These are phyloP conservation scores for Psophia crepitans DNA, from an alignment of 2,113 vertebrate species.

Conservation along the genomic window DNA sequence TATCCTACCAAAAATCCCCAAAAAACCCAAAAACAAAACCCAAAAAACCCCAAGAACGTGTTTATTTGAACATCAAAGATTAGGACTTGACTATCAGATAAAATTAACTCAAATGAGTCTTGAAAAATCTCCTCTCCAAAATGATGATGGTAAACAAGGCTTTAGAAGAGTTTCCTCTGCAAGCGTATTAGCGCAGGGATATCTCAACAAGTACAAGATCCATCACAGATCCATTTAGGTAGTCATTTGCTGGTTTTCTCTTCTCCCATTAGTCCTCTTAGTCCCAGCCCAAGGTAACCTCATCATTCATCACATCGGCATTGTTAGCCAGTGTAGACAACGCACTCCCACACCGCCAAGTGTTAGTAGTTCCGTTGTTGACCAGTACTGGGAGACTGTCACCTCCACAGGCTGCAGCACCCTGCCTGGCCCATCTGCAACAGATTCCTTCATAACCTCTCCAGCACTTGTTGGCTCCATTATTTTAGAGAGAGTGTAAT, in stretches of 20 bases:
- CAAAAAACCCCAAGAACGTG: no score
- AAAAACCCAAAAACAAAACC: no score
- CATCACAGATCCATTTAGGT: not conserved
- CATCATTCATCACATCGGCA: not conserved
- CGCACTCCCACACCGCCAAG: not conserved
- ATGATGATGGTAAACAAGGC: slow-evolving; percentile 74
- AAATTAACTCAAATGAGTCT: slow-evolving; percentile 72
- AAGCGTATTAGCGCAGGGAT: slow-evolving; percentile 64
- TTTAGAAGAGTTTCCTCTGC: slow-evolving; percentile 74
- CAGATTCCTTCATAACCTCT: slow-evolving; percentile 62
- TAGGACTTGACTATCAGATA: slow-evolving; percentile 74
- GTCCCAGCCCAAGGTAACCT: not conserved
- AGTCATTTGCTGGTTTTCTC: not conserved
- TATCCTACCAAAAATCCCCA: not conserved
- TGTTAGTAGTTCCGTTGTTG: accelerated
- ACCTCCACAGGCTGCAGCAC: not conserved
- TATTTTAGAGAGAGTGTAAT: slow-evolving; percentile 67
- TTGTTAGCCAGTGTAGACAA: not conserved
- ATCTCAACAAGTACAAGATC: not conserved
- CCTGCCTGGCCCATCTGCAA: slow-evolving; percentile 43
- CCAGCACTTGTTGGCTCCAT: not conserved
- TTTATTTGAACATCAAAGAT: slow-evolving; percentile 71
- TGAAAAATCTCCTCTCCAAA: slow-evolving; percentile 75
- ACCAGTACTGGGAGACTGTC: not conserved
- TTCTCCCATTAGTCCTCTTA: not conserved